Evolutionary conservation across 2,113 vertebrate genomes (phyloP).

Genomic region (Laticauda colubrina): DNA sequence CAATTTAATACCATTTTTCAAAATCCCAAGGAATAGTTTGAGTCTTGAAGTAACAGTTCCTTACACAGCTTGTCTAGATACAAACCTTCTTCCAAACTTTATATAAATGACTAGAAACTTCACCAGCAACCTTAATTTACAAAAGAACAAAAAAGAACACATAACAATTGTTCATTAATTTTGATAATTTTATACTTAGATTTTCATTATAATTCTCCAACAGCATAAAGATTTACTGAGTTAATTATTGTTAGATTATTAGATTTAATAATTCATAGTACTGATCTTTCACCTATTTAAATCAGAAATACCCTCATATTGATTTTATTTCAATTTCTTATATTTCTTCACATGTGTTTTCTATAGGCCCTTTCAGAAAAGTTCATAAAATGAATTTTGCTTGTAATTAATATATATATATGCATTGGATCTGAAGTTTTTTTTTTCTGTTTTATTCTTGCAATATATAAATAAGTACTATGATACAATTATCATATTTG

Average conservation of each 20-base stretch:
- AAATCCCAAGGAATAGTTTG: constrained; percentile 55
- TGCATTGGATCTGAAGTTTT: background rate
- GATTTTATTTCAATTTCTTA: background rate
- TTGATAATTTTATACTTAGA: constrained; percentile 33
- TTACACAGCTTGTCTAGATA: constrained; percentile 65
- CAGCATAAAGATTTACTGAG: constrained; percentile 4
- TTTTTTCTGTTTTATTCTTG: background rate
- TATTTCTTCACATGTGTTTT: background rate
- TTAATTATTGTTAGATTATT: background rate
- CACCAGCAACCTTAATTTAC: constrained; percentile 82
- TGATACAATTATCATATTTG: background rate
- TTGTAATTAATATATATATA: background rate
- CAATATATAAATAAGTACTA: background rate
- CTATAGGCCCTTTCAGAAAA: background rate
- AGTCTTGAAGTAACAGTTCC: constrained; percentile 52
- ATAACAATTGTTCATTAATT: constrained; percentile 72
- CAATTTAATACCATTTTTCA: constrained; percentile 35
- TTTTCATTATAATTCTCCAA: constrained; percentile 14
- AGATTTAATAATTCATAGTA: background rate
- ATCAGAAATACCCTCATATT: background rate
- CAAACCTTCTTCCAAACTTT: constrained; percentile 98
- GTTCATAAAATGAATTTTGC: background rate
- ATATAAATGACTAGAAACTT: constrained; percentile 80
- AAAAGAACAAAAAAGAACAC: constrained; percentile 62
- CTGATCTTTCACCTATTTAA: background rate